A percentile compares a stretch with the other conserved stretches of the same genome.
Conservation (phyloP, 2,888 invertebrate species). For the Pseudococcus longispinus region DNA sequence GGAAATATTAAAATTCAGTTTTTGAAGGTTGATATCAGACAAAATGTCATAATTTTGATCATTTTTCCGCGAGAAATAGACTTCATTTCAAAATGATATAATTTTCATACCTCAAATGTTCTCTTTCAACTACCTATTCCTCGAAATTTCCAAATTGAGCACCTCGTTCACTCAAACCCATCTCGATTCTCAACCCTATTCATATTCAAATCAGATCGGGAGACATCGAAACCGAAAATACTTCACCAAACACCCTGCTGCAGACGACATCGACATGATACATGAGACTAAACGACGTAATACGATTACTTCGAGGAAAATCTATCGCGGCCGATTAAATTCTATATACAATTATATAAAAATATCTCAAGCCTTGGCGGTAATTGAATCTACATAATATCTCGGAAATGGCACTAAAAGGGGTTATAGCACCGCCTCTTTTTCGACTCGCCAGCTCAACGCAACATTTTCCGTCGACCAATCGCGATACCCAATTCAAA, state of each 20-base stretch:
- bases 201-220: neutral
- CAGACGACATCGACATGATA: neutral
- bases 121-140: too few relatives aligned
- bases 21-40: too few relatives aligned
- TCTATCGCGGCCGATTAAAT: neutral
- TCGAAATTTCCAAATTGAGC: neutral
- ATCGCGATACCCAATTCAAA: neutral
- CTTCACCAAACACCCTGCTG: neutral
- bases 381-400: constrained; percentile 8
- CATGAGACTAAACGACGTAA: neutral
- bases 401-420: neutral
- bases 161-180: neutral
- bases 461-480: neutral
- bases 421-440: constrained; percentile 38
- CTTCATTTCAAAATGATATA: too few relatives aligned
- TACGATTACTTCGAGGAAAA: neutral
- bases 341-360: neutral
- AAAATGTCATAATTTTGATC: too few relatives aligned
- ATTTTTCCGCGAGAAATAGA: too few relatives aligned
- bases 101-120: too few relatives aligned
- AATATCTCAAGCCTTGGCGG: constrained; percentile 14
- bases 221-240: neutral
- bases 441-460: neutral
- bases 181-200: neutral
- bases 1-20: too few relatives aligned